A percentile compares a stretch with the other conserved stretches of the same genome.
phyloP scores from a whole-genome alignment of 37 sponge, comb jelly and placozoan genomes.

The Spongilla lacustris region DNA sequence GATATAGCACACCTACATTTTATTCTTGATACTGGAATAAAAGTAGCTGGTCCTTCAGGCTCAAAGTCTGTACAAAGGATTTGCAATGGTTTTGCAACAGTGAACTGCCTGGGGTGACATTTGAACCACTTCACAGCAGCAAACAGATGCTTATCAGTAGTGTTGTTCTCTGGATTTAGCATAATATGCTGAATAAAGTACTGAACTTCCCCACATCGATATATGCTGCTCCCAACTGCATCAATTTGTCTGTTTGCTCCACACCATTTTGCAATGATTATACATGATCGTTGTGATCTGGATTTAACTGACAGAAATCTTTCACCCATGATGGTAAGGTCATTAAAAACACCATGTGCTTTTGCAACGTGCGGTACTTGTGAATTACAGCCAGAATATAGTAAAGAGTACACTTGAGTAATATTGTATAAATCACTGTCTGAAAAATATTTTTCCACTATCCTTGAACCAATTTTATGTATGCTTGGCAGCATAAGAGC shows the following conservation, averaged over 20 bases:
- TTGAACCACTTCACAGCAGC: background rate
- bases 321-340: background rate
- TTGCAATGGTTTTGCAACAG: background rate
- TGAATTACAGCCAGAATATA: background rate
- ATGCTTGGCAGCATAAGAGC: background rate
- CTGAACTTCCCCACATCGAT: background rate
- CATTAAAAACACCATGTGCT: background rate
- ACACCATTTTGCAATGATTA: background rate
- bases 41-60: background rate
- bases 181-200: background rate
- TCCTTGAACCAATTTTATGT: background rate
- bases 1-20: conserved; percentile 2
- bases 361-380: background rate
- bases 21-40: background rate
- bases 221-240: background rate
- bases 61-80: background rate
- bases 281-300: background rate
- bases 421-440: background rate
- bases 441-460: background rate
- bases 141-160: background rate
- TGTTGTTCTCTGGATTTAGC: background rate
- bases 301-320: background rate
- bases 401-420: background rate
- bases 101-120: background rate
- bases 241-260: background rate